Evolutionary conservation across 2,113 vertebrate species (phyloP), one percentile per base, ranked within the genome.

Genomic region (Verasper variegatus): DNA sequence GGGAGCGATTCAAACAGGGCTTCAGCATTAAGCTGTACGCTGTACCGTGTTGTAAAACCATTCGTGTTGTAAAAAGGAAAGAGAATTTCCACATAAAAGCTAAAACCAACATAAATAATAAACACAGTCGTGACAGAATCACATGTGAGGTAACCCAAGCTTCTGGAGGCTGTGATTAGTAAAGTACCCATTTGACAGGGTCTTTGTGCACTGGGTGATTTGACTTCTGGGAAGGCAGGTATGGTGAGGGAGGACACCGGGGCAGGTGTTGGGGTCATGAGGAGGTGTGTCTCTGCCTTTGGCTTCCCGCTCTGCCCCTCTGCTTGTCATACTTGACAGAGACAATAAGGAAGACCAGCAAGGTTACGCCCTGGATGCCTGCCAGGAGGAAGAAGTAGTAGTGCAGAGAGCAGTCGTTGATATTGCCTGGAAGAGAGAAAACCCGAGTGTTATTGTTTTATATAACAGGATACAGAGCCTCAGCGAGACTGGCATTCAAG

Each of bases 301-400:
- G 83, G 73, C 78, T 85, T 31, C 79, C 90, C n/a, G 81, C 55
- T 84, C 54, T 79, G 79, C 31, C 68, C 42, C 68, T 95, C 74
- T 96, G 96, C 59, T 81, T 95, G 89, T 98, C 96, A 0, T 96
- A 98, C 60, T 94, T 97, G 81, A 98, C 95, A 0, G 98, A 97
- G 2, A 99, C 92, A 0, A 98, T 95, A 18, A 98, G 95, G 94
- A 99, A 99, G 54, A 98, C 90, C 79, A 99, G 88, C 68, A 98
- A 94, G 0, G 98, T 99, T 55, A 93, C 82, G 52, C 96, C 97
- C 73, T 99, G 97, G 82, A 98, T 95, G 2, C 95, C 97, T 0
- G 97, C 98, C 94, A 99, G 94, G 37, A 99, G 90, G 63, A 99
- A 99, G 85, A 99, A 99, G 75, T 99, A 99, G 81, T 97, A 99